A percentile compares a stretch with the other conserved stretches of the same genome.
These are phyloP conservation scores for Holothuria scabra DNA, from an alignment of 53 echinoderm and acorn worm genomes.

Conservation along the genomic window DNA sequence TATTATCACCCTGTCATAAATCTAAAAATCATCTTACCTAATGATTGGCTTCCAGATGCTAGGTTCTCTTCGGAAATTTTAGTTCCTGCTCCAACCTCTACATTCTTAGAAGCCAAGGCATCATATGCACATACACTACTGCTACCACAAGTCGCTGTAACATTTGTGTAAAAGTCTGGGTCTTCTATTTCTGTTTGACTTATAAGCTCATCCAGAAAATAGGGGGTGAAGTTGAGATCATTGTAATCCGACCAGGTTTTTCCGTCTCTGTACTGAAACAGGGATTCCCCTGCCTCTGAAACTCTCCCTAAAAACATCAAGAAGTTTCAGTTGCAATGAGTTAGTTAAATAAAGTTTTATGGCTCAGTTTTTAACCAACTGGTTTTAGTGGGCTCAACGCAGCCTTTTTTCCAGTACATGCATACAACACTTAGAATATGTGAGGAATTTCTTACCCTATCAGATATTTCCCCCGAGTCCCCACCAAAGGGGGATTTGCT, in stretches of 20 bases:
- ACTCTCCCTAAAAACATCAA: conserved; percentile 58
- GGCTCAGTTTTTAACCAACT: no score
- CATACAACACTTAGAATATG: no score
- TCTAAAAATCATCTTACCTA: conserved; percentile 41
- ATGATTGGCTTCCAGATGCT: conserved; percentile 23
- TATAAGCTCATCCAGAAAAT: conserved; percentile 53
- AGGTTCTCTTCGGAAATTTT: conserved; percentile 24
- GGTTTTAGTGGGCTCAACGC: no score
- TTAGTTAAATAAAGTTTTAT: no score
- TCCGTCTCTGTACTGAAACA: conserved; percentile 60
- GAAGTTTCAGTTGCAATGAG: not conserved
- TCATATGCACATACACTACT: conserved; percentile 62
- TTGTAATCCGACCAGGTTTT: conserved; percentile 56
- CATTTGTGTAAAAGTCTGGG: not conserved
- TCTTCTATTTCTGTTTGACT: conserved; percentile 15
- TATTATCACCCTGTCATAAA: no score
- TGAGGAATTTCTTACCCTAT: no score
- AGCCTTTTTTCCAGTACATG: no score
- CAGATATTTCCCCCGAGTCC: no score
- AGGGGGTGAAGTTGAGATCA: conserved; percentile 42
- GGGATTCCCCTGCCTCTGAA: not conserved
- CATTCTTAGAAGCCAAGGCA: conserved; percentile 59
- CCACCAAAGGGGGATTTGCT: no score
- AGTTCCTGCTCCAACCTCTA: conserved; percentile 51
- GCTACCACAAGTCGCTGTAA: conserved; percentile 28